Base-by-base conservation (phyloP, 2,888 invertebrate genomes). In the Leptopilina drosophilae region DNA sequence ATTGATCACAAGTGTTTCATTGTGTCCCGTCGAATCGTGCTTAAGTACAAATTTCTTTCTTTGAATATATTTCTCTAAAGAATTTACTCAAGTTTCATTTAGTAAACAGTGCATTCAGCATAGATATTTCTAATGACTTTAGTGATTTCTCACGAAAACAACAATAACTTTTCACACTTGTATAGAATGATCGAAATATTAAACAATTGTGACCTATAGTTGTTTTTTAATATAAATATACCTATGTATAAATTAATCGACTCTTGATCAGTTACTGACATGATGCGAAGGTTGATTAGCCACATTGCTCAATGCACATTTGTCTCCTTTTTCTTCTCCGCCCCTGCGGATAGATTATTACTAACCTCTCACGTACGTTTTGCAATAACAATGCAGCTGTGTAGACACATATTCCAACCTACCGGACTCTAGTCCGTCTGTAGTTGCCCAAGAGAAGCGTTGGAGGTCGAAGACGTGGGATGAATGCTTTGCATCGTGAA, bases 321-420 rank as follows among this genome's bases (percentile, higher is more conserved):
- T 15, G 59, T 76, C 66, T 67, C 49, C 26, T 56, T 64, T 56
- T 20, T 75, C 49, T 53, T 53, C 64, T 46, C 33, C 80, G 78
- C 69, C 79, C 80, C 80, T 84, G 84, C 86, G 83, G 81, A 83
- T 84, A 85, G 85, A 86, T 87, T 86, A 85, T 84, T 76, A 79
- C 77, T 83, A 73, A 73, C 73, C 73, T 56, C 56, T 73, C 80
- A 81, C 75, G 82, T 82, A 67, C 84, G 85, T 87, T 88, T 88
- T 87, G 88, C 86, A 88, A 87, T 83, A 85, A 87, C 87, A 86
- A 88, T 87, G 84, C 86, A 85, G 85, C 85, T 82, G 85, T 80
- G 84, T 83, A 85, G 83, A 84, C 84, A 83, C 81, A 80, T 82
- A 76, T 76, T 49, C 67, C 81, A 82, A 79, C 77, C 81, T 75